These are phyloP conservation scores for Torymus tubicola DNA, from an alignment of 2,888 invertebrate species.

Conservation along the genomic window DNA sequence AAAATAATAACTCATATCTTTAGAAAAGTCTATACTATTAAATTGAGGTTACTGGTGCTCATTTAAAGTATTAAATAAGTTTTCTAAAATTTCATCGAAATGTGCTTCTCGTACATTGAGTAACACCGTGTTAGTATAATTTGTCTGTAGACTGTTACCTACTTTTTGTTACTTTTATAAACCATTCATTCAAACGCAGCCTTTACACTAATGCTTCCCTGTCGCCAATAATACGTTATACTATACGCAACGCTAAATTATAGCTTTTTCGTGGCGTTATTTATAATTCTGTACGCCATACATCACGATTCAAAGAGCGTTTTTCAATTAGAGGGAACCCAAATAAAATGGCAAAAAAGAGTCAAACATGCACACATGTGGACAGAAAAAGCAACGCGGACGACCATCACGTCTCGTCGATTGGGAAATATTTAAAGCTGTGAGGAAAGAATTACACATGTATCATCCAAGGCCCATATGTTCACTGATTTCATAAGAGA, in stretches of 20 bases:
- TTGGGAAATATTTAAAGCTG: conserved; percentile 47
- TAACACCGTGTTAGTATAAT: no score
- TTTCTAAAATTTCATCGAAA: no score
- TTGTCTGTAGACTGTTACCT: no score
- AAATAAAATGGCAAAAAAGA: conserved; percentile 5
- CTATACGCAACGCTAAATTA: not conserved
- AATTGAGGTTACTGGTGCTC: no score
- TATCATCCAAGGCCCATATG: conserved; percentile 33
- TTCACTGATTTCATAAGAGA: conserved; percentile 34
- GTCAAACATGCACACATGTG: not conserved
- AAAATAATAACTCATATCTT: no score
- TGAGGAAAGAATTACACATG: conserved; percentile 52
- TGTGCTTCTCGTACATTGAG: no score
- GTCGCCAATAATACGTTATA: not conserved
- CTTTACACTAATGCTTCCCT: no score
- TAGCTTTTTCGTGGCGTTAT: conserved; percentile 12
- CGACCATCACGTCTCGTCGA: not conserved
- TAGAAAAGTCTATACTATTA: no score
- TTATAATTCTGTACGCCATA: conserved; percentile 42
- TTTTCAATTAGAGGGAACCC: conserved; percentile 48
- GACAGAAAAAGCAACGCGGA: not conserved
- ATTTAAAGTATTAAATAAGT: no score
- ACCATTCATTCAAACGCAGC: no score
- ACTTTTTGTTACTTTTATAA: no score
- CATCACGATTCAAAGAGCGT: conserved; percentile 39